Conservation (phyloP, 2,888 invertebrate species). For the Stegana nigrithorax region DNA sequence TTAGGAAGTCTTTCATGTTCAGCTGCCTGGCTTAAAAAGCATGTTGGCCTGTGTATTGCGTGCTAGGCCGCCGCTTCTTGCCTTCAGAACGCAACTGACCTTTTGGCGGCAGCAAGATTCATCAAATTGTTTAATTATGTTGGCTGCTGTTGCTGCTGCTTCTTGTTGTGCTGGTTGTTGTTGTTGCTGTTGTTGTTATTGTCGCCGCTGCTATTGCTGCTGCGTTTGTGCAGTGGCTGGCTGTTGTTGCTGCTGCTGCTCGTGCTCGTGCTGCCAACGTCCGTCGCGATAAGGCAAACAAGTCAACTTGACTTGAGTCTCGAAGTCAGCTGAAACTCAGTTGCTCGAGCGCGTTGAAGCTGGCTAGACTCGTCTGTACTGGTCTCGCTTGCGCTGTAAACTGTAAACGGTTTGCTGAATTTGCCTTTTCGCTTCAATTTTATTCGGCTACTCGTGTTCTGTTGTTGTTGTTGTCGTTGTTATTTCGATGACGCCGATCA, state of each 20-base stretch:
- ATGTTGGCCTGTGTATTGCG: neutral
- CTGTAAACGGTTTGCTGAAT: no score
- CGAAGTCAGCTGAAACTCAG: no score
- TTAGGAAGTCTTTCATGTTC: no score
- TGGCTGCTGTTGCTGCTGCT: neutral
- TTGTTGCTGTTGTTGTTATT: neutral
- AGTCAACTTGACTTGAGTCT: no score
- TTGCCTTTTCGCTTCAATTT: neutral
- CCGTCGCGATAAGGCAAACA: slow-evolving; percentile 58
- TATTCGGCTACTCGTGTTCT: neutral
- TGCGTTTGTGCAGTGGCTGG: slow-evolving; percentile 27
- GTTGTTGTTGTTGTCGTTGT: neutral
- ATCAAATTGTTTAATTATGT: slow-evolving; percentile 23
- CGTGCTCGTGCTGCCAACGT: no score
- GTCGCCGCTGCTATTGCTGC: slow-evolving; percentile 5
- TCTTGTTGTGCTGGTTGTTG: slow-evolving; percentile 12
- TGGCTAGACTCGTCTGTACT: no score
- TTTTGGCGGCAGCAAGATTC: slow-evolving; percentile 41
- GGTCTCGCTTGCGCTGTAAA: no score
- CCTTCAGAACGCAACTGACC: slow-evolving; percentile 40
- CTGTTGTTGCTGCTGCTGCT: neutral
- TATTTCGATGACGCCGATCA: no score
- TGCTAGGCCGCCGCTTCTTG: slow-evolving; percentile 16
- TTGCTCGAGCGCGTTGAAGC: neutral
- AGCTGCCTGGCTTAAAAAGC: no score